phyloP scores from a whole-genome alignment of 2,888 invertebrate genomes.

The Digitonthophagus gazella region DNA sequence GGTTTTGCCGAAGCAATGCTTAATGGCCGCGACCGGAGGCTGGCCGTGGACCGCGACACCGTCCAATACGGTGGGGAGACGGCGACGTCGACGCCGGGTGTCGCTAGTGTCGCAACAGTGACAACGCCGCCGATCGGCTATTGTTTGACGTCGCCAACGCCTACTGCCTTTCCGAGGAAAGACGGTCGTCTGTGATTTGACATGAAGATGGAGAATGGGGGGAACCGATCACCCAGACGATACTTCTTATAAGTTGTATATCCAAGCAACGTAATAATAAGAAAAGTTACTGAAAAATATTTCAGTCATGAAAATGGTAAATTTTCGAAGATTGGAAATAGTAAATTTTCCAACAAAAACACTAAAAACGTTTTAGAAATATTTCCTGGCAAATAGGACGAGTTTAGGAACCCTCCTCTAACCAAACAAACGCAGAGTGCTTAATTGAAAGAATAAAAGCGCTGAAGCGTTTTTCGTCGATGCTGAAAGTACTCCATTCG shows the following conservation, averaged over 20 bases:
- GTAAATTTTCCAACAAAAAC: neutral
- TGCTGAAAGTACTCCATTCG: conserved; percentile 6
- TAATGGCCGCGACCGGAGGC: conserved; percentile 49
- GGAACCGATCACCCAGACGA: no score
- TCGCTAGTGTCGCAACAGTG: conserved; percentile 18
- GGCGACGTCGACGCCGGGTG: conserved; percentile 27
- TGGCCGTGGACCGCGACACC: conserved; percentile 41
- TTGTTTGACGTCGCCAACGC: neutral
- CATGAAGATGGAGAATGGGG: neutral
- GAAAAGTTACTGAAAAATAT: no score
- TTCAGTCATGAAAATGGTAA: no score
- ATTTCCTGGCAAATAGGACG: neutral
- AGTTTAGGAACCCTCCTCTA: conserved; percentile 18
- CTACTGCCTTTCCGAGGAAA: conserved; percentile 1
- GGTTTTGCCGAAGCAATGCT: conserved; percentile 42
- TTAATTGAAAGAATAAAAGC: neutral
- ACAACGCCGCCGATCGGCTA: neutral
- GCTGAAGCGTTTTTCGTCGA: neutral
- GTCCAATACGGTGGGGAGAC: conserved; percentile 37
- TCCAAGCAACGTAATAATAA: no score
- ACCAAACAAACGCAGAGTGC: neutral
- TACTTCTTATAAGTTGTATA: no score
- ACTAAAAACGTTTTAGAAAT: neutral
- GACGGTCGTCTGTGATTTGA: neutral
- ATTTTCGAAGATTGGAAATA: no score